phyloP scores from a whole-genome alignment of 2,113 vertebrate species.

The Tragelaphus buxtoni region DNA sequence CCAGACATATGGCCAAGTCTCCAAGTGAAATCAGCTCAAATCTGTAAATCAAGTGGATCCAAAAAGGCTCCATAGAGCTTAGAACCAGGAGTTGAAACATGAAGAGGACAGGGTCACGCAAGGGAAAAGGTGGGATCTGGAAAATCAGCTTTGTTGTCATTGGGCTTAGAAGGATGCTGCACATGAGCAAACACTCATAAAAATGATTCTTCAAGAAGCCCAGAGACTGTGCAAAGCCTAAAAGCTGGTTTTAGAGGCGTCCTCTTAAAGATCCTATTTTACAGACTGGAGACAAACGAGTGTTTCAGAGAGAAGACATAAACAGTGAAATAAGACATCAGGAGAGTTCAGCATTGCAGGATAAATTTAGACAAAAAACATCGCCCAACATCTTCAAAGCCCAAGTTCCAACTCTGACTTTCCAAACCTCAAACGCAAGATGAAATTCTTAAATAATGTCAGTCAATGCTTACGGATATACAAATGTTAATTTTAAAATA shows the following conservation, averaged over 20 bases:
- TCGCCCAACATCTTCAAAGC: not conserved
- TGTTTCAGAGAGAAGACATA: not conserved
- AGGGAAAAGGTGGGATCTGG: not conserved
- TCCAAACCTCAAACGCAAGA: not conserved
- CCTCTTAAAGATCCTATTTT: not conserved
- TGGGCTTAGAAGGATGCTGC: not conserved
- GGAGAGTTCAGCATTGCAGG: rapidly evolving
- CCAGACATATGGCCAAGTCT: conserved; percentile 38
- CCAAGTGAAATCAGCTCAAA: not conserved
- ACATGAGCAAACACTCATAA: not conserved
- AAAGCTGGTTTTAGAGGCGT: not conserved
- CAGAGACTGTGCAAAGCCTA: not conserved
- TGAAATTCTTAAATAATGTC: not conserved
- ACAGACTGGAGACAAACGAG: not conserved
- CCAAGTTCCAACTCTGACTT: not conserved
- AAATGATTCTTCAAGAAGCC: not conserved
- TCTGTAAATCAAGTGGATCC: not conserved
- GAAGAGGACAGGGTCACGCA: rapidly evolving
- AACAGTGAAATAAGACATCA: rapidly evolving
- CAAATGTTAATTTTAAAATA: not conserved
- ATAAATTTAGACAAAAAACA: not conserved
- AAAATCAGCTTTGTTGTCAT: rapidly evolving
- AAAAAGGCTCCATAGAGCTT: not conserved
- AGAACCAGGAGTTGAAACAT: rapidly evolving
- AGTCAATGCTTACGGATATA: no score